phyloP scores from a whole-genome alignment of 2,113 vertebrate species.

The Limnothrissa miodon region DNA sequence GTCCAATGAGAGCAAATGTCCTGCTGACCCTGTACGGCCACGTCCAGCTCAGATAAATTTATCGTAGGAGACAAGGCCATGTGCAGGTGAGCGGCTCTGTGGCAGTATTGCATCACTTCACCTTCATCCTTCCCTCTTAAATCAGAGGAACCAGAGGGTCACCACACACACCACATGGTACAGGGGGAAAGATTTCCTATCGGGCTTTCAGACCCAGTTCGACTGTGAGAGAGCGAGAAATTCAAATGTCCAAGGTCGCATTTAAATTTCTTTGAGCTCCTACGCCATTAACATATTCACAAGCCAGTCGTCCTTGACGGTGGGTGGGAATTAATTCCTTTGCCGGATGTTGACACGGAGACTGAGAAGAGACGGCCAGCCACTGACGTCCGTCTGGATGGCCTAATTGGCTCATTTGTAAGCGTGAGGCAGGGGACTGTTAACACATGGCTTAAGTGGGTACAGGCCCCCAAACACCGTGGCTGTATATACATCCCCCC shows the following conservation, averaged over 20 bases:
- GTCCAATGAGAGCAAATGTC: not conserved
- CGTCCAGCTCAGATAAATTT: slow-evolving; percentile 20
- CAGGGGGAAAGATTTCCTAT: not conserved
- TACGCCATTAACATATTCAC: not conserved
- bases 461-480: not conserved
- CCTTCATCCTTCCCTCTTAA: not conserved
- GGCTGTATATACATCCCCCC: not conserved
- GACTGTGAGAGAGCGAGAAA: not conserved
- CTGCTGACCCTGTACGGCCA: not conserved
- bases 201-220: not conserved
- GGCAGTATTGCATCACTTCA: not conserved
- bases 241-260: not conserved
- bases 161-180: not conserved
- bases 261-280: not conserved
- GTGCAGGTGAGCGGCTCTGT: slow-evolving; percentile 1
- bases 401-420: slow-evolving; percentile 19
- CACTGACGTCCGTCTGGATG: not conserved
- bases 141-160: not conserved
- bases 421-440: not conserved
- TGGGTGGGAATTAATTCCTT: not conserved
- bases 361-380: not conserved
- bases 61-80: slow-evolving; percentile 12
- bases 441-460: not conserved
- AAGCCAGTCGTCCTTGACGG: slow-evolving; percentile 15
- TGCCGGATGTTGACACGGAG: not conserved